These are phyloP conservation scores for Galerucella nymphaeae DNA, from an alignment of 2,888 invertebrate genomes.

Conservation along the genomic window DNA sequence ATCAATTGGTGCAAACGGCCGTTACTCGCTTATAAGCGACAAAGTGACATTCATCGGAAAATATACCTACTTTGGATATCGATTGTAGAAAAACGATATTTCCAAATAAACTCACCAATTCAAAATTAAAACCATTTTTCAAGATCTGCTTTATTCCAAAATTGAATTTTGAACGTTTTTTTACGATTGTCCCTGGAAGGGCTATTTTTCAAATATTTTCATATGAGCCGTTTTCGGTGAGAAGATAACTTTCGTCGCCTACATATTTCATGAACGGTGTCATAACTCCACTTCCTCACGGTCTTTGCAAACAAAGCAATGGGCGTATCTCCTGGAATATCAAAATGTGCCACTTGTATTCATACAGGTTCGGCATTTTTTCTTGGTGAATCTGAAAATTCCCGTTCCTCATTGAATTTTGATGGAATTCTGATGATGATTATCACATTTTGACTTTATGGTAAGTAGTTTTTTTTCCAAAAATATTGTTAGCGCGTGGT, in stretches of 20 bases:
- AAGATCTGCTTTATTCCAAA: constrained; percentile 3
- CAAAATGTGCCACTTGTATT: constrained; percentile 25
- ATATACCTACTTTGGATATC: too few species aligned
- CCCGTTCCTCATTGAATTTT: too few species aligned
- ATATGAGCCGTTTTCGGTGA: constrained; percentile 36
- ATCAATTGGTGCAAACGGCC: too few species aligned
- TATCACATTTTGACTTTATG: too few species aligned
- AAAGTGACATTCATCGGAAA: too few species aligned
- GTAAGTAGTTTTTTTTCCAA: too few species aligned
- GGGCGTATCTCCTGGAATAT: constrained; percentile 26
- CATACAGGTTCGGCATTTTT: neutral
- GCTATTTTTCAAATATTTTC: constrained; percentile 50
- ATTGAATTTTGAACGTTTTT: constrained; percentile 31
- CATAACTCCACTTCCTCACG: constrained; percentile 54
- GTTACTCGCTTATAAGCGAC: too few species aligned
- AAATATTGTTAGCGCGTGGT: too few species aligned
- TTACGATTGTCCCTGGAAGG: constrained; percentile 43
- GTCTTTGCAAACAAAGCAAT: constrained; percentile 49
- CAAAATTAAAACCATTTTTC: constrained; percentile 10
- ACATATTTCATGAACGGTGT: constrained; percentile 56
- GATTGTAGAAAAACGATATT: too few species aligned
- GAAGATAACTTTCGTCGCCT: constrained; percentile 50
- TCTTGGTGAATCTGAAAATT: too few species aligned
- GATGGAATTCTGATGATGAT: too few species aligned
- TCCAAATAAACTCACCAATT: neutral